Base-by-base conservation (phyloP, 2,888 invertebrate genomes). In the Stenodera caucasica region DNA sequence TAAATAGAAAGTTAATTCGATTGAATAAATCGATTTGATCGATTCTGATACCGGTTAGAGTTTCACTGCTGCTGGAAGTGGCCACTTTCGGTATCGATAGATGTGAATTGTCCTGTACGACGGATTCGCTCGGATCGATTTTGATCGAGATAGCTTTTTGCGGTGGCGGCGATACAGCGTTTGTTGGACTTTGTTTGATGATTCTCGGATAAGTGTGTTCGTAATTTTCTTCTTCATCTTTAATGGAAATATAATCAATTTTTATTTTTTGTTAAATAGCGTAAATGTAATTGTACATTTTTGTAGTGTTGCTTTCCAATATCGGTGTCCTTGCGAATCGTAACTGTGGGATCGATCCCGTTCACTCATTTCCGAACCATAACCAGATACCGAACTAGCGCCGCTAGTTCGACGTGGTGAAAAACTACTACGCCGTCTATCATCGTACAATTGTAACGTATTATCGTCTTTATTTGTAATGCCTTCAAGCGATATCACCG, bases 361-460 rank as follows among this genome's bases (percentile, higher is more conserved):
- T 64, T 90, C 90, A 72, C 90, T 89, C 77, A 87, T 84, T 79
- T 91, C 91, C 11, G 90, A 90, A 61, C 89, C 89, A 68, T 90
- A 90, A 57, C 91, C 90, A 83, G 83, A 91, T 30, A 91, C 91
- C 40, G 92, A 89, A 74, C 92, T 92, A 0, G 92, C 92, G 0
- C 86, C 92, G 72, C 93, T 93, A 8, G 91, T 89, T 72, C 94
- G 85, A 67, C 94, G 82, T 33, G 81, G 88, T 12, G 78, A 75
- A 65, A 74, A 74, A 61, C 75, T 73, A 65, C 77, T 79, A 49
- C 77, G 70, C 59, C 78, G 72, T 55, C 80, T 74, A 57, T 78
- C 78, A 52, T 80, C 81, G 61, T 73, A 79, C 40, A 81, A 70
- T 40, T 78, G 79, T 8, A 80, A 70, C 11, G 75, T 76, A 63